Conservation (phyloP, 2,888 invertebrate species). For the Cephus nigrinus region DNA sequence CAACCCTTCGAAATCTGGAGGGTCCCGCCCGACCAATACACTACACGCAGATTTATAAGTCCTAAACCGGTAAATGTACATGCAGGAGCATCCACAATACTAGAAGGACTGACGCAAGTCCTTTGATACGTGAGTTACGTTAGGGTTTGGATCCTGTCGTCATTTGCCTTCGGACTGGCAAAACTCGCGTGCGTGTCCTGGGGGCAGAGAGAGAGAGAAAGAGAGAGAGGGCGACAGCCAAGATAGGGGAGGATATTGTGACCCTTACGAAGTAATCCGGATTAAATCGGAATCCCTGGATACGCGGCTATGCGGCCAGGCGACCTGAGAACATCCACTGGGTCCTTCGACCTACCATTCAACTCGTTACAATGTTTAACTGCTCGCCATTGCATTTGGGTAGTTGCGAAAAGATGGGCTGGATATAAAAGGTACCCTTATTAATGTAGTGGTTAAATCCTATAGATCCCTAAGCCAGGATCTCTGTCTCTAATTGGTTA, state of each 20-base stretch:
- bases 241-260: constrained; percentile 60
- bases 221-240: constrained; percentile 35
- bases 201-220: constrained; percentile 21
- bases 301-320: constrained; percentile 57
- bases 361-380: constrained; percentile 50
- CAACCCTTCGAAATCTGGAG: not conserved
- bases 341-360: constrained; percentile 34
- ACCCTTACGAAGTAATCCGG: constrained; percentile 65
- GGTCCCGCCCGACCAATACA: constrained; percentile 7
- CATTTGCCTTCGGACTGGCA: not conserved
- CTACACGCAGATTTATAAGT: constrained; percentile 16
- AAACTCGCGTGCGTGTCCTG: not conserved
- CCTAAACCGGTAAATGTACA: not conserved
- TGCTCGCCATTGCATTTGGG: constrained; percentile 23
- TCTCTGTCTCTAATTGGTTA: not conserved
- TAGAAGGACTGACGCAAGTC: not conserved
- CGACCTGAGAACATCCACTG: constrained; percentile 55
- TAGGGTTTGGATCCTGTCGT: not conserved
- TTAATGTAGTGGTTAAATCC: not conserved
- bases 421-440: not conserved
- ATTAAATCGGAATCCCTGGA: constrained; percentile 61
- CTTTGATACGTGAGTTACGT: not conserved
- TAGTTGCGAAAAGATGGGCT: not conserved
- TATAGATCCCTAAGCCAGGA: not conserved
- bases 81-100: not conserved